Evolutionary conservation across 2,113 vertebrate species (phyloP).

Genomic region (Sitta europaea): DNA sequence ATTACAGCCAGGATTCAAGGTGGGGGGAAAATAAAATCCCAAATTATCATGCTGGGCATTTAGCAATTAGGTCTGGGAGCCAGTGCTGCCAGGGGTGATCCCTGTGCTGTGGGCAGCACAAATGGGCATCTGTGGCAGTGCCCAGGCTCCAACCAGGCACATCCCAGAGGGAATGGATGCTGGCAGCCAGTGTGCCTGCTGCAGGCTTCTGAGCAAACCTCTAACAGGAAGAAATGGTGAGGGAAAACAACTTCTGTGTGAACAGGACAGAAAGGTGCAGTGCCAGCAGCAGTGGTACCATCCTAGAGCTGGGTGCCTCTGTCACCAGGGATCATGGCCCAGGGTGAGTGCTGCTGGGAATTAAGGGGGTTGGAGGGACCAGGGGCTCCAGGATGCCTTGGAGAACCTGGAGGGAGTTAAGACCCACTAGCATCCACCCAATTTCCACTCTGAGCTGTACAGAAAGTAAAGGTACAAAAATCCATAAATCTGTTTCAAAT

Average conservation of each 20-base stretch:
- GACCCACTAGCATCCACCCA: neutral
- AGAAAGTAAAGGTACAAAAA: neutral
- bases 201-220: neutral
- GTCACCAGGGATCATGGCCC: fast-evolving
- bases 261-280: neutral
- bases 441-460: neutral
- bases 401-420: neutral
- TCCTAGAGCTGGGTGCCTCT: neutral
- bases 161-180: neutral
- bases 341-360: neutral
- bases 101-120: neutral
- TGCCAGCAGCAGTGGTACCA: neutral
- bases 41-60: neutral
- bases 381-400: neutral
- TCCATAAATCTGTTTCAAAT: neutral
- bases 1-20: neutral
- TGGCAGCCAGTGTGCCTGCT: neutral
- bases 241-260: neutral
- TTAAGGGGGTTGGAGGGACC: neutral
- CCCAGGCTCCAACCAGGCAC: neutral
- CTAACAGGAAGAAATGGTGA: neutral
- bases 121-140: neutral
- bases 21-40: neutral
- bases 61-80: neutral
- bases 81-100: neutral